Base-by-base conservation (phyloP, 2,113 vertebrate species). In the Engraulis encrasicolus region DNA sequence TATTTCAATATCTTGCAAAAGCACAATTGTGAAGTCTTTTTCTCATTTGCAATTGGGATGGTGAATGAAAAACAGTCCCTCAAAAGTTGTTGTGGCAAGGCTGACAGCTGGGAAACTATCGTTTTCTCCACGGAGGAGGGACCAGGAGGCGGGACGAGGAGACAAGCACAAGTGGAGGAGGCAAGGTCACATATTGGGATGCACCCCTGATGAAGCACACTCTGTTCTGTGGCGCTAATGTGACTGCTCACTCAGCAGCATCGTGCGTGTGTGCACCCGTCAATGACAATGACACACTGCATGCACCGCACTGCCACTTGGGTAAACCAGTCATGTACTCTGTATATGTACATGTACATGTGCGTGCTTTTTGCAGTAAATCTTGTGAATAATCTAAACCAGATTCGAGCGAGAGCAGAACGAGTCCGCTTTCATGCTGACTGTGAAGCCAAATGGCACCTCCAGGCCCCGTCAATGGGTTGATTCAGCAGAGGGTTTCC, bases 321-420 rank as follows among this genome's bases (percentile, higher is more conserved):
- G 66, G 27, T 74, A 34, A 74, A 34, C 9, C 66, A 74, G 27
- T 27, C 66, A 38, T 18, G 31, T 66, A 20, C 2, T 83, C 38
- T 81, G 11, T 86, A n/a, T 50, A 37, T 50, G 78, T 80, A 82
- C 80, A 50, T 71, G 49, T 81, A 48, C 85, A 83, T 88, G 81
- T 74, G 36, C 82, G 78, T 58, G 66, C 80, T 66, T 81, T 38
- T 79, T 36, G 11, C n/a, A 2, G 20, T 37, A 71, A 38, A 49
- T 81, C 36, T 37, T 3, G 66, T 74, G 34, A 34, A 74, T 74
- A 74, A 31, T 74, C 66, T 74, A 34, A 74, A 74, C 27, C 27
- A 74, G 61, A 34, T 23, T 31, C 14, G 15, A 17, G 31, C 31
- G n/a, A 34, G 11, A 5, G 40, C 66, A 74, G 23, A 74, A 34